Evolutionary conservation across 2,888 invertebrate genomes (phyloP).

Genomic region (Nomada ruficornis): DNA sequence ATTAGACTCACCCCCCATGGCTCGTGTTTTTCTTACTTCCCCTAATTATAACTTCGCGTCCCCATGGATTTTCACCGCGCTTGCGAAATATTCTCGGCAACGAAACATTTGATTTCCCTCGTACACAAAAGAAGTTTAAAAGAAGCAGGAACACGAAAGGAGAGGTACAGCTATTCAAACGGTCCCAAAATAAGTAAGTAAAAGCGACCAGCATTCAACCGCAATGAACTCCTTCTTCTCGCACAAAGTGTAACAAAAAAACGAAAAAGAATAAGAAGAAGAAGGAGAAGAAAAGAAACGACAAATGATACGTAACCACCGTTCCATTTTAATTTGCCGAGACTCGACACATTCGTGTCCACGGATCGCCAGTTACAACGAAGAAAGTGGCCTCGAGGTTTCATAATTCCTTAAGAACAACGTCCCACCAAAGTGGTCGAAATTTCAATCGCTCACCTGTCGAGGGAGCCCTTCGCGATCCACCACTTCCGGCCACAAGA

Average conservation of each 20-base stretch:
- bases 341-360: background rate
- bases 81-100: background rate
- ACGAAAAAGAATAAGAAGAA: background rate
- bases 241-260: too few species aligned
- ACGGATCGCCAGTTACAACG: background rate
- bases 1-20: slow-evolving; percentile 11
- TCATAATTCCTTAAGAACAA: slow-evolving; percentile 26
- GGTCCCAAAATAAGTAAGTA: too few species aligned
- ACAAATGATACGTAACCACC: background rate
- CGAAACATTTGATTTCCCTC: slow-evolving; percentile 11
- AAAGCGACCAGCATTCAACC: too few species aligned
- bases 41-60: slow-evolving; percentile 36
- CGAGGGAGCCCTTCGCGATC: slow-evolving; percentile 37
- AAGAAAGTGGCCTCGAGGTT: slow-evolving; percentile 28
- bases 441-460: slow-evolving; percentile 48
- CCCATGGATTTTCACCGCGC: background rate
- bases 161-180: too few species aligned
- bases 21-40: slow-evolving; percentile 39
- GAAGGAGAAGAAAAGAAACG: too few species aligned
- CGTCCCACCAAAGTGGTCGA: slow-evolving; percentile 19
- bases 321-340: background rate
- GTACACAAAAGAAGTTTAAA: background rate
- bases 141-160: too few species aligned
- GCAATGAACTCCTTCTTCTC: too few species aligned
- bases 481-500: slow-evolving; percentile 48